These are phyloP conservation scores for Entosphenus tridentatus DNA, from an alignment of 2,113 vertebrate genomes.

Conservation along the genomic window DNA sequence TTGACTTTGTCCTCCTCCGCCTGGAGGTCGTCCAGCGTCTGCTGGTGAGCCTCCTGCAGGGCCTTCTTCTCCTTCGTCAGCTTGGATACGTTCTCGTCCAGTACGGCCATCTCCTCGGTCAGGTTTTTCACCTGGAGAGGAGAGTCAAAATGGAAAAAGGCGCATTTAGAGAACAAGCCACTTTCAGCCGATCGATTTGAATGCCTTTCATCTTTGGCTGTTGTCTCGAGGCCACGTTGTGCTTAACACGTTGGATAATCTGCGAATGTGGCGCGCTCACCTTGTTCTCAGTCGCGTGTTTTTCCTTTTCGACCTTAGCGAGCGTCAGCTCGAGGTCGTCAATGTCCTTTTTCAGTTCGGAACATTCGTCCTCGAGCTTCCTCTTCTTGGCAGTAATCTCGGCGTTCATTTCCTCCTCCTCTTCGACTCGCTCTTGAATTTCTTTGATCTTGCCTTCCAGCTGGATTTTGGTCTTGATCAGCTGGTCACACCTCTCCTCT, in stretches of 20 bases:
- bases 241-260: too few relatives aligned
- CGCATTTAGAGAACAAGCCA: too few relatives aligned
- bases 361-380: constrained; percentile 47
- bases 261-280: constrained; percentile 12
- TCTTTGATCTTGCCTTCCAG: constrained; percentile 46
- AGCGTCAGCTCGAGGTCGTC: constrained; percentile 42
- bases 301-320: constrained; percentile 45
- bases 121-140: constrained; percentile 31
- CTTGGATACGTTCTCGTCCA: constrained; percentile 36
- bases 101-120: constrained; percentile 33
- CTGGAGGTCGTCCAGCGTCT: constrained; percentile 42
- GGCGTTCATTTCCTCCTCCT: constrained; percentile 40
- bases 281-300: constrained; percentile 49
- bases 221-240: too few relatives aligned
- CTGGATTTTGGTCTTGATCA: constrained; percentile 45
- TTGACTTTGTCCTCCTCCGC: constrained; percentile 47
- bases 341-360: constrained; percentile 41
- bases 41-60: constrained; percentile 47
- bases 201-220: too few relatives aligned
- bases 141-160: too few relatives aligned
- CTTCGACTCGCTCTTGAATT: constrained; percentile 30
- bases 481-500: constrained; percentile 50
- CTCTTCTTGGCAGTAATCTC: constrained; percentile 36
- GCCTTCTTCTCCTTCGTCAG: constrained; percentile 51
- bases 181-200: too few relatives aligned